A percentile compares a stretch with the other conserved stretches of the same genome.
phyloP scores from a whole-genome alignment of 2,113 vertebrate genomes.

The Malurus cyaneus region DNA sequence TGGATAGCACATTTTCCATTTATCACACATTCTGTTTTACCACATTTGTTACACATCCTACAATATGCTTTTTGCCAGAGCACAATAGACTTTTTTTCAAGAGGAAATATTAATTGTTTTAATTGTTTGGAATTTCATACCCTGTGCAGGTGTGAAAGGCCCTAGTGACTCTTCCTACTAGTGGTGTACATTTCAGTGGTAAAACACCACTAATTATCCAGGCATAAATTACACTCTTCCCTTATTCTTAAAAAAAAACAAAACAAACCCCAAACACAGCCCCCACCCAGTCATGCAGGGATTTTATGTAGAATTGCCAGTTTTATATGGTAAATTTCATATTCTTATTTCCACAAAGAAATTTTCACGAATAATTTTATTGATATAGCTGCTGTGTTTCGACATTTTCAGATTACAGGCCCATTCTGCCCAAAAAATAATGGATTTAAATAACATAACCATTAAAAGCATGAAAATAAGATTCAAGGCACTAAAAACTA shows the following conservation, averaged over 20 bases:
- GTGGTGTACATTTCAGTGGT: slow-evolving; percentile 51
- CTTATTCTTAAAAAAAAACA: background rate
- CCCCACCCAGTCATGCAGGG: background rate
- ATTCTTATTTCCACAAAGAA: background rate
- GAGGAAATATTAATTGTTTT: background rate
- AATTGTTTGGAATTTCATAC: slow-evolving; percentile 60
- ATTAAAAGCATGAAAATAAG: background rate
- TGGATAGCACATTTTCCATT: background rate
- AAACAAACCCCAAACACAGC: background rate
- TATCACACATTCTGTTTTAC: background rate
- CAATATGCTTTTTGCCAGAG: background rate
- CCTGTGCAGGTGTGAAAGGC: slow-evolving; percentile 47
- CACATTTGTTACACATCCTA: background rate
- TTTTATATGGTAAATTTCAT: background rate
- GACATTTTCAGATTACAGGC: background rate
- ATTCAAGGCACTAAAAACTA: background rate
- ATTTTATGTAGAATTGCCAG: background rate
- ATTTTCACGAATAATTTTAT: background rate
- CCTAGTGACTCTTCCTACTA: background rate
- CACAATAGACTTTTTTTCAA: background rate
- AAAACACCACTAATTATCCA: slow-evolving; percentile 32
- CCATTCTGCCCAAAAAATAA: background rate
- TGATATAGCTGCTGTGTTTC: background rate
- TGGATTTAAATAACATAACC: background rate
- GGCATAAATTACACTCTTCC: slow-evolving; percentile 21